Base-by-base conservation (phyloP, 2,113 vertebrate genomes). In the Columba livia region DNA sequence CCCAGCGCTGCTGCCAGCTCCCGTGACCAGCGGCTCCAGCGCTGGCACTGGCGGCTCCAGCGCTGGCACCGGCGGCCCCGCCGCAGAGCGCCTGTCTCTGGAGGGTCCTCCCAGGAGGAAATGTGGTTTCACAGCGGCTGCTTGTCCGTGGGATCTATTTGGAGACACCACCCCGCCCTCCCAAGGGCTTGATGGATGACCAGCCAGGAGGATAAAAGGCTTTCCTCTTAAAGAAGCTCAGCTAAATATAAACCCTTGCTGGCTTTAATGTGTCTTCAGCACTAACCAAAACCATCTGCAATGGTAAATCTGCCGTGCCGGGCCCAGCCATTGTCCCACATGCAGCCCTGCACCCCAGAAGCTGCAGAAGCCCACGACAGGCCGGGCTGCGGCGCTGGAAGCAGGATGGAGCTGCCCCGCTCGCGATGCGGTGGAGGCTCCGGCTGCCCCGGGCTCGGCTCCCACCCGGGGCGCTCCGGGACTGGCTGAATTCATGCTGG, bases 181-280 rank as follows among this genome's bases (percentile, higher is more conserved):
- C 84, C 88, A 28, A 84, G 91, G 90, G 93, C 88, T 89, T 72
- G 88, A 79, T 79, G 93, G 90, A 91, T 94, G 95, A 83, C 85
- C 95, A 93, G 93, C 62, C 93, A 86, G 61, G 48, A 97, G 97
- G 97, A 97, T 98, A 93, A 98, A 97, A 98, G 98, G 91, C 96
- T 97, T 97, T 96, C 97, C 97, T 97, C 96, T 96, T 97, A 93
- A 84, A 97, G 97, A 94, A 97, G 92, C 92, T 95, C 95, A 57
- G 91, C 97, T 98, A 98, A 98, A 98, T 98, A 98, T 97, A 98
- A 89, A 91, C 95, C 88, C 89, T 97, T 9, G 92, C 87, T 79
- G 94, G 85, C 97, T 97, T 96, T 96, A 94, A 97, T 95, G 97
- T 97, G 96, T 94, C 90, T 77, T 80, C 15, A 86, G 90, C 81